These are phyloP conservation scores for Zaprionus tsacasi DNA, from an alignment of 1,140 invertebrate genomes.

Conservation along the genomic window DNA sequence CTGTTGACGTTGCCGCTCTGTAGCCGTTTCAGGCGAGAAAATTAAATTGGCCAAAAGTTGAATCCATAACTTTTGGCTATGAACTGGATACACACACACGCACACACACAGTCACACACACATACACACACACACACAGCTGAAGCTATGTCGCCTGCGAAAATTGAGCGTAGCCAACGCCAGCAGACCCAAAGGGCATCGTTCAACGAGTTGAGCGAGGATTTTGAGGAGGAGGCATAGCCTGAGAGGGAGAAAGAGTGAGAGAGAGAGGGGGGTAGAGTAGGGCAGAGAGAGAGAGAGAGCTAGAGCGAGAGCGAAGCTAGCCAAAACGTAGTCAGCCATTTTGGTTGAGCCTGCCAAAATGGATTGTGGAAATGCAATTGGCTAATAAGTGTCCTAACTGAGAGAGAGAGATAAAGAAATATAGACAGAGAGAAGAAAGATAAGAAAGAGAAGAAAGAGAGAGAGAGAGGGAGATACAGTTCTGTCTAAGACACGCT, in stretches of 20 bases:
- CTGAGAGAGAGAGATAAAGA: neutral
- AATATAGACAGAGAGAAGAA: neutral
- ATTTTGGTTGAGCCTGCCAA: conserved; percentile 55
- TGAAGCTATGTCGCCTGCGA: conserved; percentile 54
- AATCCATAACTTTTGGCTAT: conserved; percentile 84
- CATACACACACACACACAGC: neutral
- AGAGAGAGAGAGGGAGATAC: too few species aligned
- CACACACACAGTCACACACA: conserved; percentile 16
- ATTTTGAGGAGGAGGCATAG: too few species aligned
- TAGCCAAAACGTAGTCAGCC: conserved; percentile 47
- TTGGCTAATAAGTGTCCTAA: conserved; percentile 41
- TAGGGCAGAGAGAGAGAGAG: neutral
- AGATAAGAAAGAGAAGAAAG: neutral
- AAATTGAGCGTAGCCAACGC: conserved; percentile 73
- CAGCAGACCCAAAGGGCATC: conserved; percentile 46
- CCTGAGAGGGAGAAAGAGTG: neutral
- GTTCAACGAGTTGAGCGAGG: conserved; percentile 27
- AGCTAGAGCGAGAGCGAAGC: neutral
- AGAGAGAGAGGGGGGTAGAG: neutral
- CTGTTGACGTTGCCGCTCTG: conserved; percentile 58
- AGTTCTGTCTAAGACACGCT: neutral
- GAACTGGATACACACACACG: conserved; percentile 59
- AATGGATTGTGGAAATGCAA: conserved; percentile 47
- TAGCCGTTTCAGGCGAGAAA: conserved; percentile 83
- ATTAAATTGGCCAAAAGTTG: conserved; percentile 84